These are phyloP conservation scores for Osmoderma eremita DNA, from an alignment of 2,888 invertebrate species.

Conservation along the genomic window DNA sequence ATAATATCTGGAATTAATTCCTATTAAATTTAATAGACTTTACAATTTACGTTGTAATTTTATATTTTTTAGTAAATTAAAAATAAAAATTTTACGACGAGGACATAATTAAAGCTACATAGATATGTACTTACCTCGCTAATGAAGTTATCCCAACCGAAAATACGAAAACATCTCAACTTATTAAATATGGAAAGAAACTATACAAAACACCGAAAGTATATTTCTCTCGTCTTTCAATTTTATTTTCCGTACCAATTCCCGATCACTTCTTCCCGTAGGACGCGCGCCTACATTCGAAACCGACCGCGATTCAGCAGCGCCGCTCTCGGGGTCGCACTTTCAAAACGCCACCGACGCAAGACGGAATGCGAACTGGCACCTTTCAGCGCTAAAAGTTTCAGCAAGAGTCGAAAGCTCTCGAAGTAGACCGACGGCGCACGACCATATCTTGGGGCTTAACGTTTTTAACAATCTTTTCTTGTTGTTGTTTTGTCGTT, in stretches of 20 bases:
- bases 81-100: too few species aligned
- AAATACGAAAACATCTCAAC: neutral
- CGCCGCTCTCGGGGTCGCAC: neutral
- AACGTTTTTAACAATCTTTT: conserved; percentile 1
- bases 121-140: neutral
- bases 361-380: conserved; percentile 31
- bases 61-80: too few species aligned
- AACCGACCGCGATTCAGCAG: neutral
- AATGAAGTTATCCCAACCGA: neutral
- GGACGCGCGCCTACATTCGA: conserved; percentile 6
- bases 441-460: conserved; percentile 18
- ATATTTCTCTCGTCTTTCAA: too few species aligned
- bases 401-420: conserved; percentile 21
- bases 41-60: too few species aligned
- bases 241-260: neutral
- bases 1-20: too few species aligned
- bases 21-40: too few species aligned
- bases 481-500: too few species aligned
- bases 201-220: too few species aligned
- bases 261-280: neutral
- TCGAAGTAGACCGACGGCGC: conserved; percentile 7
- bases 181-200: too few species aligned
- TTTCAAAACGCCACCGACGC: conserved; percentile 24
- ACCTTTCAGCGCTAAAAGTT: conserved; percentile 29
- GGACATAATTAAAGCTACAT: too few species aligned